Base-by-base conservation (phyloP, 2,797 vertebrate species). In the Gymnothorax javanicus region DNA sequence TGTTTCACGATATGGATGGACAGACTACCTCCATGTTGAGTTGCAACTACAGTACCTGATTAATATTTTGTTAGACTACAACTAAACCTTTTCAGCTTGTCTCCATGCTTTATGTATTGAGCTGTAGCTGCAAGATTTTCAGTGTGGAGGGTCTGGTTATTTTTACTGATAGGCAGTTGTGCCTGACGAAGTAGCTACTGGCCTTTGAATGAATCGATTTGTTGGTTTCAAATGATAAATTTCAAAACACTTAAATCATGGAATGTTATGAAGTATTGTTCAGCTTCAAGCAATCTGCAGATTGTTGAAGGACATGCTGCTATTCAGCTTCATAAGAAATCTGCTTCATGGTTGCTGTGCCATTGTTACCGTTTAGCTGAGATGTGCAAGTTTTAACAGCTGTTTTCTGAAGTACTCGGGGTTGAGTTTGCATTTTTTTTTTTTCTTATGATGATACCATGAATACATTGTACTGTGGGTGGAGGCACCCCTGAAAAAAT, bases 361-460 rank as follows among this genome's bases (percentile, higher is more conserved):
- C 50, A 43, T 84, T 58, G 9, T 50, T 54, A 27, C 56, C 71
- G 15, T 79, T 79, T 20, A 79, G 13, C 75, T 86, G 86, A 83
- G 79, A 86, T 59, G 64, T 71, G 84, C 62, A 50, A 25, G 62
- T 69, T 67, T 71, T 79, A 52, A 54, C 83, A 23, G 50, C 8
- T 11, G 64, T 56, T 8, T 54, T 86, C 69, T 64, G 54, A 82
- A 57, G 43, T 25, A 62, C 15, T 9, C 69, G 23, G 33, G 33
- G 58, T 86, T 69, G 43, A 57, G 60, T 86, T 86, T 86, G 73
- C 77, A 6, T 77, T 85, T 52, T 60, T 27, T 43, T n/a, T 57
- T 73, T 25, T 0, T 77, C 71, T 43, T 69, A 82, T 11, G 33
- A 58, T n/a, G 54, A n/a, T 82, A 57, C 11, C 33, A 17, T 82